A percentile compares a stretch with the other conserved stretches of the same genome.
Evolutionary conservation across 2,888 invertebrate genomes (phyloP).

Genomic region (Athalia circularis): DNA sequence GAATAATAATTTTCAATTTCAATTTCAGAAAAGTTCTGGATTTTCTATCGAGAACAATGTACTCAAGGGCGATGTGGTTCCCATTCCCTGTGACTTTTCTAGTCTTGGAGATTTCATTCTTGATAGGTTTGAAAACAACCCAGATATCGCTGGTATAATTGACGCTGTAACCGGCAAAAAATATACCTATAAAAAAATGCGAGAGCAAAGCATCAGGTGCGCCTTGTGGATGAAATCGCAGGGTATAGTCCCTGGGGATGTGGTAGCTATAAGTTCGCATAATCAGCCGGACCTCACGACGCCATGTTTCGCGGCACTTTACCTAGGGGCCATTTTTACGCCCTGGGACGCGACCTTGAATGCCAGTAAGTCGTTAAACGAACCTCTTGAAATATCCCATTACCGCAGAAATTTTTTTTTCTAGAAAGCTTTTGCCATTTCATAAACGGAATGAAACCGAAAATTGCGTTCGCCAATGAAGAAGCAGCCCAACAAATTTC

Average conservation of each 20-base stretch:
- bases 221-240: conserved; percentile 65
- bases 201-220: conserved; percentile 61
- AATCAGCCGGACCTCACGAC: conserved; percentile 51
- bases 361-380: conserved; percentile 4
- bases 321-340: conserved; percentile 50
- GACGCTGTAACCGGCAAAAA: conserved; percentile 56
- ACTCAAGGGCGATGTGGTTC: conserved; percentile 8
- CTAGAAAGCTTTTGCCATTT: background rate
- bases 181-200: conserved; percentile 59
- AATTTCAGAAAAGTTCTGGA: background rate
- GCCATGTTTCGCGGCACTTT: conserved; percentile 50
- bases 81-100: background rate
- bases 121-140: conserved; percentile 7
- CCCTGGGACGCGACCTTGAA: conserved; percentile 21
- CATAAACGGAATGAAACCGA: conserved; percentile 49
- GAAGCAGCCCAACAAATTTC: conserved; percentile 26
- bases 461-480: conserved; percentile 51
- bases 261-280: conserved; percentile 58
- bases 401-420: background rate
- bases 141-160: conserved; percentile 28
- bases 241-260: conserved; percentile 58
- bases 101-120: conserved; percentile 25
- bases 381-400: no score
- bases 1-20: background rate
- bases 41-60: conserved; percentile 18